These are phyloP conservation scores for Drosophila maculinotata DNA, from an alignment of 2,888 invertebrate genomes.

Conservation along the genomic window DNA sequence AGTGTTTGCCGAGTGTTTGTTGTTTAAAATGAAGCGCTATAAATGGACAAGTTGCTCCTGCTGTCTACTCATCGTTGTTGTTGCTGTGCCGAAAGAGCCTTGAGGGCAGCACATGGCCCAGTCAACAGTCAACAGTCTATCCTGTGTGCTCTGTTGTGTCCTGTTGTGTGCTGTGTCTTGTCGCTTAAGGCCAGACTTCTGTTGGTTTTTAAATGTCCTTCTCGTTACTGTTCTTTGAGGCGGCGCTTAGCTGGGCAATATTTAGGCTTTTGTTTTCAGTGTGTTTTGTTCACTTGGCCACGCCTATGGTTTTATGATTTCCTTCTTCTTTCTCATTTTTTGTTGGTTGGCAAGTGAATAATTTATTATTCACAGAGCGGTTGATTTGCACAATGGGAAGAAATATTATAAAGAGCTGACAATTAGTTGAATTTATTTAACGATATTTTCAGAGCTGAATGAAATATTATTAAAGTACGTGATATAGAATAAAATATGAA, in stretches of 20 bases:
- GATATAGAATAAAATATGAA: too few relatives aligned
- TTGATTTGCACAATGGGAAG: slow-evolving; percentile 43
- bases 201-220: slow-evolving; percentile 49
- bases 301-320: slow-evolving; percentile 34
- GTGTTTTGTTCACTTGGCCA: slow-evolving; percentile 49
- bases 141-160: slow-evolving; percentile 25
- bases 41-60: slow-evolving; percentile 62
- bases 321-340: slow-evolving; percentile 11
- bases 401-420: slow-evolving; percentile 45
- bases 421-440: slow-evolving; percentile 39
- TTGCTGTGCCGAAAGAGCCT: slow-evolving; percentile 37
- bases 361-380: slow-evolving; percentile 58
- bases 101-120: slow-evolving; percentile 61
- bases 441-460: background rate
- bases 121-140: slow-evolving; percentile 52
- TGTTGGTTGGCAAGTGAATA: slow-evolving; percentile 39
- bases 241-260: slow-evolving; percentile 58
- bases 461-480: background rate
- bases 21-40: slow-evolving; percentile 67
- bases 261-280: slow-evolving; percentile 55
- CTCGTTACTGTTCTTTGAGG: slow-evolving; percentile 44
- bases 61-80: slow-evolving; percentile 19
- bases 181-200: slow-evolving; percentile 53
- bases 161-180: slow-evolving; percentile 41
- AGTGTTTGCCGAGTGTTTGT: slow-evolving; percentile 63